Conservation (phyloP, 2,797 vertebrate species). For the Channallabes apus region DNA sequence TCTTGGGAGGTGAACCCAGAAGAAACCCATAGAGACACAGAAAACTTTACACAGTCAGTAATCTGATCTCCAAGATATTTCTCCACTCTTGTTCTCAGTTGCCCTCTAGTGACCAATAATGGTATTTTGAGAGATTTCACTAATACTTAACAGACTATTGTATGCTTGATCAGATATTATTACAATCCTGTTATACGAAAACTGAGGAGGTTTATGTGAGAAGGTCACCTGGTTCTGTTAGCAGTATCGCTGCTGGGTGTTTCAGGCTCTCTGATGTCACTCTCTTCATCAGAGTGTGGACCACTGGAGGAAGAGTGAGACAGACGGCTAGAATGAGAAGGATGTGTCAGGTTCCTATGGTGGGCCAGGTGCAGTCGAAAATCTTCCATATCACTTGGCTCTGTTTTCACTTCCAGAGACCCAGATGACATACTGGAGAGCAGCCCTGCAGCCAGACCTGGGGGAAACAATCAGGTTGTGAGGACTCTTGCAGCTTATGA, state of each 20-base stretch:
- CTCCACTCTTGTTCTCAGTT: neutral
- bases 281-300: slow-evolving; percentile 91
- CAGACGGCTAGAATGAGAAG: slow-evolving; percentile 51
- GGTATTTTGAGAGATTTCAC: neutral
- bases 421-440: slow-evolving; percentile 29
- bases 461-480: neutral
- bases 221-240: slow-evolving; percentile 67
- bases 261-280: slow-evolving; percentile 82
- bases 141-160: neutral
- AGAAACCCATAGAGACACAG: neutral
- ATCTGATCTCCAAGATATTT: neutral
- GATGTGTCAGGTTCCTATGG: slow-evolving; percentile 25
- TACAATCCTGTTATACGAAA: neutral
- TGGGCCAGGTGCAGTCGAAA: slow-evolving; percentile 68
- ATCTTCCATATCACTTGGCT: slow-evolving; percentile 86
- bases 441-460: slow-evolving; percentile 42
- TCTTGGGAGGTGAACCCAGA: neutral
- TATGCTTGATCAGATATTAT: too few relatives aligned
- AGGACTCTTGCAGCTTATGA: neutral
- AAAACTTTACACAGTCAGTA: neutral
- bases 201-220: neutral
- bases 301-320: slow-evolving; percentile 81
- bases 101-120: slow-evolving; percentile 32
- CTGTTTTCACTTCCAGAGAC: slow-evolving; percentile 86
- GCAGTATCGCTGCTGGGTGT: slow-evolving; percentile 73